Percentiles rank a stretch among this genome's conserved stretches.
phyloP scores from a whole-genome alignment of 2,797 vertebrate genomes.

The Catharus ustulatus region DNA sequence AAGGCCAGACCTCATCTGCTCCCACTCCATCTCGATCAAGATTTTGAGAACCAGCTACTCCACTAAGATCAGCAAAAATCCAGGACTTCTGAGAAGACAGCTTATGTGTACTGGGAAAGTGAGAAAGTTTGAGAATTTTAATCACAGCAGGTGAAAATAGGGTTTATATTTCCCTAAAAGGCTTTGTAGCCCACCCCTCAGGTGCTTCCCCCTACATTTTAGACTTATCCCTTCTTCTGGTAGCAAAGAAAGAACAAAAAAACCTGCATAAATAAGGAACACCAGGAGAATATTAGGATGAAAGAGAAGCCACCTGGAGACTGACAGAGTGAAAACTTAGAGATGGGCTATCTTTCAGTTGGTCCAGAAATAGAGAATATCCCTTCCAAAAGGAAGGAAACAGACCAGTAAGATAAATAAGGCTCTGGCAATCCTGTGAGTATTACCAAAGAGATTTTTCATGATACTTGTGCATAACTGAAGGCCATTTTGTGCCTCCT shows the following conservation, averaged over 20 bases:
- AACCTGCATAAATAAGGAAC: background rate
- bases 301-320: background rate
- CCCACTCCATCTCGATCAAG: background rate
- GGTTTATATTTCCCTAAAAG: background rate
- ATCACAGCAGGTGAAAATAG: background rate
- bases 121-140: background rate
- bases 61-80: background rate
- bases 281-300: background rate
- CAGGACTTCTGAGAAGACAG: background rate
- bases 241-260: background rate
- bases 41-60: background rate
- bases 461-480: background rate
- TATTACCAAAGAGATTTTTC: background rate
- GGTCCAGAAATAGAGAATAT: background rate
- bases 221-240: background rate
- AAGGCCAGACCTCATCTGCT: background rate
- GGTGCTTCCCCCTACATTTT: background rate
- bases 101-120: background rate
- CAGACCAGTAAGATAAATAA: background rate
- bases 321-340: background rate
- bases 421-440: background rate
- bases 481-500: background rate
- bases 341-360: background rate
- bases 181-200: background rate
- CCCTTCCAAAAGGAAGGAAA: background rate